These are phyloP conservation scores for Synergus itoensis DNA, from an alignment of 2,888 invertebrate species.

Conservation along the genomic window DNA sequence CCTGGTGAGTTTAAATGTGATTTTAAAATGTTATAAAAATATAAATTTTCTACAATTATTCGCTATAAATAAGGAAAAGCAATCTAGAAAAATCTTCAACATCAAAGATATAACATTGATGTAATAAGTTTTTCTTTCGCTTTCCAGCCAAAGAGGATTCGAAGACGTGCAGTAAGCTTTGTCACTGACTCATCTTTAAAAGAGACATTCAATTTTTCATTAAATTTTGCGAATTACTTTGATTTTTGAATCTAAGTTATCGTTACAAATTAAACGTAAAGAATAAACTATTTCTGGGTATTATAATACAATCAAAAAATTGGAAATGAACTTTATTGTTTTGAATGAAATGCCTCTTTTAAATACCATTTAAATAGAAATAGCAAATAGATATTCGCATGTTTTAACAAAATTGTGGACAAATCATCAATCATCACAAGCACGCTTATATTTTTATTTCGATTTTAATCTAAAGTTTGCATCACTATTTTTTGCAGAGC, in stretches of 20 bases:
- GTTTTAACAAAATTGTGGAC: background rate
- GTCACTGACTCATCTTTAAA: slow-evolving; percentile 56
- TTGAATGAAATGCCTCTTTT: slow-evolving; percentile 10
- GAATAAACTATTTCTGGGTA: background rate
- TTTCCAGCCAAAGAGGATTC: slow-evolving; percentile 75
- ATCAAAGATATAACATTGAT: background rate
- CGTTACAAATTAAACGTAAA: background rate
- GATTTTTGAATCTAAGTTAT: background rate
- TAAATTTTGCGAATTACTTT: background rate
- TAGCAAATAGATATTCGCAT: slow-evolving; percentile 25
- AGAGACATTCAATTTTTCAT: slow-evolving; percentile 53
- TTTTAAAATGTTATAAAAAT: background rate
- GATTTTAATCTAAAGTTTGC: background rate
- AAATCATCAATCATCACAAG: slow-evolving; percentile 11
- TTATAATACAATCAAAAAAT: background rate
- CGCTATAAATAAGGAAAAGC: background rate
- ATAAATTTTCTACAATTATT: background rate
- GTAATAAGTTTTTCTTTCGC: slow-evolving; percentile 53
- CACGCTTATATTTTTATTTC: slow-evolving; percentile 21
- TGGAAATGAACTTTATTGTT: background rate
- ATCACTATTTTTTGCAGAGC: slow-evolving; percentile 4
- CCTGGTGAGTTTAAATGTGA: slow-evolving; percentile 81
- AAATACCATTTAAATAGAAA: background rate
- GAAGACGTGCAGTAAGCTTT: slow-evolving; percentile 73
- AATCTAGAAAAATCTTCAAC: background rate